phyloP scores from a whole-genome alignment of 2,113 vertebrate genomes.

The Antechinus flavipes region DNA sequence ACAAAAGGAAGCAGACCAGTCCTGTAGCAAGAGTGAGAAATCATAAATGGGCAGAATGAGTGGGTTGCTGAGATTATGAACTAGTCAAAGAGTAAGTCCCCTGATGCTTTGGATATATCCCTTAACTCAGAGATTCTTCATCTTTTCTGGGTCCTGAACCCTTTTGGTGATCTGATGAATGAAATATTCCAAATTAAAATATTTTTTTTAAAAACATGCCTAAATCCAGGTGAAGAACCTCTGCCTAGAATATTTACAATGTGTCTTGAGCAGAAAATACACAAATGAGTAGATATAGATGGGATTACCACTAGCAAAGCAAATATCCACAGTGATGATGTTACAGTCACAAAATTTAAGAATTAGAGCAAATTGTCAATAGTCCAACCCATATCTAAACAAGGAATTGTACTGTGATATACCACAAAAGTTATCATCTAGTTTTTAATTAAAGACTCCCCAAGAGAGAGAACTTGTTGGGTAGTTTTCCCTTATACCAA shows the following conservation, averaged over 20 bases:
- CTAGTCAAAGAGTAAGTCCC: neutral
- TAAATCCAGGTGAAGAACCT: neutral
- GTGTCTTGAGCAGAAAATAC: neutral
- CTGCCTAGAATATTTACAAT: neutral
- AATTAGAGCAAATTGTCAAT: neutral
- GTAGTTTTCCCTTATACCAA: neutral
- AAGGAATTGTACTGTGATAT: neutral
- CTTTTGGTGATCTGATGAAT: neutral
- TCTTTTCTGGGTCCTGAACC: neutral
- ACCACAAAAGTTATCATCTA: neutral
- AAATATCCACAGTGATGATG: neutral
- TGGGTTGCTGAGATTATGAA: neutral
- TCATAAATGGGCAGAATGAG: neutral
- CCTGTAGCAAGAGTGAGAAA: neutral
- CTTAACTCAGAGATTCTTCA: neutral
- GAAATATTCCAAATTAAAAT: neutral
- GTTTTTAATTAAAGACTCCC: neutral
- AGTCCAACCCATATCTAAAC: neutral
- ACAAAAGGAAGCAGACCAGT: neutral
- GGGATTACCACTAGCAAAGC: neutral
- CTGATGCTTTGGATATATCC: neutral
- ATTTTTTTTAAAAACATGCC: neutral
- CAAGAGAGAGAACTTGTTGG: neutral
- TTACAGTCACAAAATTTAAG: neutral
- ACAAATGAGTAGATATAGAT: neutral